phyloP scores from a whole-genome alignment of 92 coral and sea anemone species.

The Zoanthus sociatus region DNA sequence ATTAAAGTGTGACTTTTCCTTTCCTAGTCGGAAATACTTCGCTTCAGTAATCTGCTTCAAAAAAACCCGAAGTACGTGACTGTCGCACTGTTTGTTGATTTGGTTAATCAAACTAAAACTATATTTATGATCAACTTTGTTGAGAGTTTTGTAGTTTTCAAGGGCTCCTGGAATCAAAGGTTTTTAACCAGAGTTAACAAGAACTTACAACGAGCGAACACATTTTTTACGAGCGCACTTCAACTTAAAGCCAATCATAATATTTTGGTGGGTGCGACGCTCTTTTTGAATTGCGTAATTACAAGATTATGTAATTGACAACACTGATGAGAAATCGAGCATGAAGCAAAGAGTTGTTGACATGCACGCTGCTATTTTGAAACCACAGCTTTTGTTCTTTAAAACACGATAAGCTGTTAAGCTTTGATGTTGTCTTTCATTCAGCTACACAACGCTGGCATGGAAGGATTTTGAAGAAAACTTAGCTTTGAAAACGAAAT shows the following conservation, averaged over 20 bases:
- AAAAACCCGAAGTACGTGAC: too few species aligned
- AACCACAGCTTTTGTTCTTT: not conserved
- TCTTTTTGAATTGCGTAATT: constrained; percentile 34
- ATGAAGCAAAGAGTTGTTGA: constrained; percentile 11
- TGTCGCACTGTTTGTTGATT: not conserved
- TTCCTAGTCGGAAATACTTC: too few species aligned
- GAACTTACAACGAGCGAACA: not conserved
- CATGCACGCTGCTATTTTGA: not conserved
- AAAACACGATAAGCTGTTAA: not conserved
- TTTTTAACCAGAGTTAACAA: not conserved
- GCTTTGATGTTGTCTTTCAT: not conserved
- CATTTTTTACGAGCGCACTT: not conserved
- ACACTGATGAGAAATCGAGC: not conserved
- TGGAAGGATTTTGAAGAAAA: not conserved
- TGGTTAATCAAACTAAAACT: not conserved
- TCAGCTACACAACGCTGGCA: not conserved
- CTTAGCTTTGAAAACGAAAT: not conserved
- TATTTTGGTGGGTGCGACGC: not conserved
- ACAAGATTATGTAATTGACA: constrained; percentile 40
- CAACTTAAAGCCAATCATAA: not conserved
- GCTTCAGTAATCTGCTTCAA: too few species aligned
- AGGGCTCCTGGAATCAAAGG: not conserved
- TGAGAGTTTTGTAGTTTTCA: not conserved
- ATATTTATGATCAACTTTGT: not conserved
- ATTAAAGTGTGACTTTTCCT: too few species aligned